Evolutionary conservation across 2,888 invertebrate species (phyloP), one percentile per base, ranked within the genome.

Genomic region (Pocota personata): DNA sequence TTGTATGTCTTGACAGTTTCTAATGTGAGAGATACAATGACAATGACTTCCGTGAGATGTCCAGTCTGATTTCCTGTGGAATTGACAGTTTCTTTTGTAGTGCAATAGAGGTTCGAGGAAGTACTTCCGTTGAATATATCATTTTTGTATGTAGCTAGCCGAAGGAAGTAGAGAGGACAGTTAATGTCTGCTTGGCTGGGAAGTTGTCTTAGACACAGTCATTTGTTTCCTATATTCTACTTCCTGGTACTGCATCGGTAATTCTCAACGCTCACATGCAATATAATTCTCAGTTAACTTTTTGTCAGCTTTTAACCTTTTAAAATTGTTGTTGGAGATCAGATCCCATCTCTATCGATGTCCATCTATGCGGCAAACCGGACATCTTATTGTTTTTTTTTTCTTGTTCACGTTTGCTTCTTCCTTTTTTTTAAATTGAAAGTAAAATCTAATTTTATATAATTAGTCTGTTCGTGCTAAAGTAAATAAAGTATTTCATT

Each of bases 31-130:
- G 66, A 57, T 69, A 58, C 52, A 64, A 64, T 50, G 71, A 77
- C 86, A 76, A 72, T 76, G 48, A 86, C 86, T 86, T 86, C 86
- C 86, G 86, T 82, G 86, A 82, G 86, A 86, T 86, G 82, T 76
- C 67, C 86, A 82, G 76, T 82, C 76, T 86, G 82, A 86, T 86
- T 86, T 86, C 86, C 86, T 86, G 86, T 86, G 52, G 64, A 43
- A 46, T 48, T 62, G 62, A 76, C 75, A 71, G 58, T 80, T 82
- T 86, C 46, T 82, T 60, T 75, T 46, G 37, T 71, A 35, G 50
- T 75, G 57, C 84, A 80, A 16, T 50, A 48, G 48, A 55, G 52
- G 35, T 71, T 60, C 78, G 66, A 82, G 86, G 86, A 86, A 86
- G 86, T 77, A 67, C 86, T 82, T 86, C 86, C 86, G 86, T 62